Percentiles rank a stretch among this genome's conserved stretches.
Conservation (phyloP, 2,113 vertebrate genomes). For the Kryptolebias marmoratus region DNA sequence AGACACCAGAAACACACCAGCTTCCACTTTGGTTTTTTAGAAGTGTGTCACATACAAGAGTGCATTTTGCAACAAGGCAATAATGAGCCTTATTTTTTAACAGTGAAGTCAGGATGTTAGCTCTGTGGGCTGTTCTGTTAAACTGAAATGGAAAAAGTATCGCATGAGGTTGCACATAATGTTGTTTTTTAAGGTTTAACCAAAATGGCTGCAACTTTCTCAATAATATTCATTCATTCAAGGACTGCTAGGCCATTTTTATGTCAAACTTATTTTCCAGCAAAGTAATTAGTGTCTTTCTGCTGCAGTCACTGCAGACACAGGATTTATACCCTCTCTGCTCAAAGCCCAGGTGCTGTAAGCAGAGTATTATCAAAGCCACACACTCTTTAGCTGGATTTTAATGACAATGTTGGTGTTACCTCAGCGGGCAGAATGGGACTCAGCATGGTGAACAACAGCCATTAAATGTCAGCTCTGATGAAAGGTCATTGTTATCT, state of each 20-base stretch:
- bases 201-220: too few relatives aligned
- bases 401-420: neutral
- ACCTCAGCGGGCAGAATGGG: neutral
- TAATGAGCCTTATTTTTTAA: slow-evolving; percentile 33
- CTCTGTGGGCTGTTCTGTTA: slow-evolving; percentile 11
- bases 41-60: neutral
- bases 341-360: too few relatives aligned
- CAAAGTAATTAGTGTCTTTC: too few relatives aligned
- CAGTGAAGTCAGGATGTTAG: slow-evolving; percentile 41
- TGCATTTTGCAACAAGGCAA: slow-evolving; percentile 18
- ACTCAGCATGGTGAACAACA: slow-evolving; percentile 4
- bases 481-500: slow-evolving; percentile 49
- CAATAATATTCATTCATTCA: too few relatives aligned
- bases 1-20: slow-evolving; percentile 9
- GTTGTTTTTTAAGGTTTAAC: too few relatives aligned
- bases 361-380: too few relatives aligned
- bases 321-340: too few relatives aligned
- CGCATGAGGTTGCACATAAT: too few relatives aligned
- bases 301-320: too few relatives aligned
- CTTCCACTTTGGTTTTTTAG: neutral
- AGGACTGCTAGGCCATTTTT: too few relatives aligned
- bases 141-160: neutral
- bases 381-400: too few relatives aligned
- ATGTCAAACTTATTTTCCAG: too few relatives aligned
- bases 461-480: slow-evolving; percentile 10